Conservation (phyloP, 1,140 invertebrate species). For the Drosophila orosa region DNA sequence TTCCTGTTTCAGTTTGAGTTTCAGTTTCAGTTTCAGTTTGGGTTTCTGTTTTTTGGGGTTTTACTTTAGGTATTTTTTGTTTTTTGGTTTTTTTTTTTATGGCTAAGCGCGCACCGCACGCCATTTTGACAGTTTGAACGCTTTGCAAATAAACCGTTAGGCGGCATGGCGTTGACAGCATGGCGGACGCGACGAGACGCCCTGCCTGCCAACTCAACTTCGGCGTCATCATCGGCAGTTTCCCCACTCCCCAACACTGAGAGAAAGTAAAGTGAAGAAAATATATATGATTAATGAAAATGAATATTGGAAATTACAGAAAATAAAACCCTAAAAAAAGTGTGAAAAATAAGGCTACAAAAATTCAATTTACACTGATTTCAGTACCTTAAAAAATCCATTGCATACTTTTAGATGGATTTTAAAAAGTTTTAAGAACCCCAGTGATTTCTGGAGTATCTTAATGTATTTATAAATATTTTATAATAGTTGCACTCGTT, state of each 20-base stretch:
- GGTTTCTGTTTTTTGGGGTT: constrained; percentile 36
- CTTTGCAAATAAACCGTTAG: constrained; percentile 64
- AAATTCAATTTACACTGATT: too few species aligned
- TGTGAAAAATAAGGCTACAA: too few species aligned
- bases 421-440: too few species aligned
- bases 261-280: not conserved
- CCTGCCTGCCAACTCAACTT: constrained; percentile 24
- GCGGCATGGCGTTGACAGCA: constrained; percentile 59
- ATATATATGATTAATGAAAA: too few species aligned
- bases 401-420: not conserved
- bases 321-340: too few species aligned
- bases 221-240: not conserved
- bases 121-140: constrained; percentile 76
- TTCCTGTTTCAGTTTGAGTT: constrained; percentile 30
- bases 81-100: constrained; percentile 24
- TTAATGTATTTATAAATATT: not conserved
- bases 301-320: too few species aligned
- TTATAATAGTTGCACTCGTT: too few species aligned
- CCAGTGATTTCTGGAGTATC: not conserved
- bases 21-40: constrained; percentile 33
- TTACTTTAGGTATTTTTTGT: constrained; percentile 27
- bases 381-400: not conserved
- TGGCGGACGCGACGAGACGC: constrained; percentile 23
- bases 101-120: constrained; percentile 54
- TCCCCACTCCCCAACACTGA: not conserved